phyloP scores from a whole-genome alignment of 2,797 vertebrate species.

The Microctenopoma steveboyesi region DNA sequence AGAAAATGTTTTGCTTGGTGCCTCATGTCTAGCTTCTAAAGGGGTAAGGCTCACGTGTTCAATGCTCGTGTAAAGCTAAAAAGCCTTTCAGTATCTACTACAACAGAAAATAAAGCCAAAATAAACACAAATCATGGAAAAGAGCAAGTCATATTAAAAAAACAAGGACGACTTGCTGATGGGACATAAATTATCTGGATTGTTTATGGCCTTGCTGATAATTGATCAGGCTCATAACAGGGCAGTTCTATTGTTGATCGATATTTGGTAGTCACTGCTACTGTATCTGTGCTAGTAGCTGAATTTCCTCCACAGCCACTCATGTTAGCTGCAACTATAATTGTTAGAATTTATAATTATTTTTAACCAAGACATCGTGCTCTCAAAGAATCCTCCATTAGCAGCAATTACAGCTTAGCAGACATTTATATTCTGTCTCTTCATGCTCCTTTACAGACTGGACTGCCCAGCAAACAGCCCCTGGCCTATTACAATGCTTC shows the following conservation, averaged over 20 bases:
- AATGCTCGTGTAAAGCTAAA: slow-evolving; percentile 21
- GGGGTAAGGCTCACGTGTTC: slow-evolving; percentile 18
- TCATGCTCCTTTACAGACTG: too few species aligned
- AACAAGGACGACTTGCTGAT: slow-evolving; percentile 44
- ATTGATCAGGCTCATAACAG: slow-evolving; percentile 31
- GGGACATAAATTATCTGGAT: slow-evolving; percentile 30
- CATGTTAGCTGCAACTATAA: too few species aligned
- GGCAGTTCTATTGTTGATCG: slow-evolving; percentile 21
- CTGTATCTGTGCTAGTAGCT: neutral
- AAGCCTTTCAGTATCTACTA: slow-evolving; percentile 23
- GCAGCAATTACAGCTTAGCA: too few species aligned
- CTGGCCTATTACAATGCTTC: too few species aligned
- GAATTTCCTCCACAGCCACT: too few species aligned
- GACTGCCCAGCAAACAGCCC: too few species aligned
- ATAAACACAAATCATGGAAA: slow-evolving; percentile 12
- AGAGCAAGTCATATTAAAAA: slow-evolving; percentile 5
- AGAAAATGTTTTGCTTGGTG: neutral
- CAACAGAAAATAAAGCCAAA: slow-evolving; percentile 8
- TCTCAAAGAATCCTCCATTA: too few species aligned
- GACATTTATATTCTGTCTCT: too few species aligned
- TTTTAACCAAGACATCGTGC: too few species aligned
- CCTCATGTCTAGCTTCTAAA: slow-evolving; percentile 4
- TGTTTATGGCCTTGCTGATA: slow-evolving; percentile 29
- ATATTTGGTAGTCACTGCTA: slow-evolving; percentile 23
- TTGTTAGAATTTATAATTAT: too few species aligned